These are phyloP conservation scores for Sinocyclocheilus anshuiensis DNA, from an alignment of 2,113 vertebrate species.

Conservation along the genomic window DNA sequence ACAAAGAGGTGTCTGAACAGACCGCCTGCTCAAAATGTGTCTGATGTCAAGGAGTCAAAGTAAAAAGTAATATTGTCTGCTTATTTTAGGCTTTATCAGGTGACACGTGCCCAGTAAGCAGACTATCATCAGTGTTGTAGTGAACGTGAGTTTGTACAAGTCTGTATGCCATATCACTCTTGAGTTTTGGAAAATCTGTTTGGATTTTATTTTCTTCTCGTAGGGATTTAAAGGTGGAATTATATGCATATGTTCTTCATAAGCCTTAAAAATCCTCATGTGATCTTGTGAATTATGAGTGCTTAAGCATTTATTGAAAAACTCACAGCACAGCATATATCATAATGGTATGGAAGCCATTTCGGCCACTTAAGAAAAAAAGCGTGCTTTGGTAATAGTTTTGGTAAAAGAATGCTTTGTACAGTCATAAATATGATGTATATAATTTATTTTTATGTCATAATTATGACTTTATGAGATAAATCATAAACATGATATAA, in stretches of 20 bases:
- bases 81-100: not conserved
- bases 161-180: not conserved
- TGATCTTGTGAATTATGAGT: not conserved
- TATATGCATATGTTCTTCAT: not conserved
- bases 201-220: not conserved
- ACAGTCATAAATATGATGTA: too few species aligned
- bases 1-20: not conserved
- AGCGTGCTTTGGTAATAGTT: not conserved
- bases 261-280: slow-evolving; percentile 2
- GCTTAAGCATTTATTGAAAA: not conserved
- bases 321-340: not conserved
- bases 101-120: not conserved
- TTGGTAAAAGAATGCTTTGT: not conserved
- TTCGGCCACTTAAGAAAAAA: not conserved
- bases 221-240: slow-evolving; percentile 5
- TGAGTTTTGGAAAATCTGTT: not conserved
- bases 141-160: not conserved
- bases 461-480: too few species aligned
- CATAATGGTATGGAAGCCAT: not conserved
- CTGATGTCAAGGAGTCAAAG: not conserved
- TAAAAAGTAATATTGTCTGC: not conserved
- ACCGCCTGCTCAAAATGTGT: not conserved
- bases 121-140: not conserved
- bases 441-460: too few species aligned
- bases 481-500: too few species aligned